A percentile compares a stretch with the other conserved stretches of the same genome.
Evolutionary conservation across 2,797 vertebrate species (phyloP).

Genomic region (Rachycentron canadum): DNA sequence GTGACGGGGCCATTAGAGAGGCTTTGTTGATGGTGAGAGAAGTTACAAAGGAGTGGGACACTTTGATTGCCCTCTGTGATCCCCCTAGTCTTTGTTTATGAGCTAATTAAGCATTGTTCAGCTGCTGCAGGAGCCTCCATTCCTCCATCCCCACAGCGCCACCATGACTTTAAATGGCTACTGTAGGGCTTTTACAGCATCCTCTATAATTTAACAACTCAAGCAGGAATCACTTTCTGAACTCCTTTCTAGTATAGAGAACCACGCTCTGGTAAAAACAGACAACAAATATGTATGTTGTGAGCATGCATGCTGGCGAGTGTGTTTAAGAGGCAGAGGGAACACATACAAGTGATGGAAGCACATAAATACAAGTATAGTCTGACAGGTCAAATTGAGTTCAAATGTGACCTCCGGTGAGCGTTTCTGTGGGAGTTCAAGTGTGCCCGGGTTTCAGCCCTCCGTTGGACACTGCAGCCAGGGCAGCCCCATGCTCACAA

Average conservation of each 20-base stretch:
- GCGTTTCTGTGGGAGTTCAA: constrained; percentile 77
- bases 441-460: constrained; percentile 74
- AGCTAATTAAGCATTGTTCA: constrained; percentile 87
- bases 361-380: constrained; percentile 26
- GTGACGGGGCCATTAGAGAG: constrained; percentile 77
- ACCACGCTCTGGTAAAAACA: constrained; percentile 25
- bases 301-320: background rate
- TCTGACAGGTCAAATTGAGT: constrained; percentile 71
- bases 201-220: constrained; percentile 6
- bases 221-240: constrained; percentile 15
- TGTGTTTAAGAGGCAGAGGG: background rate
- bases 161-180: constrained; percentile 72
- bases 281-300: background rate
- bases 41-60: constrained; percentile 75
- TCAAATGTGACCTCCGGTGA: constrained; percentile 62
- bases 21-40: constrained; percentile 80
- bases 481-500: constrained; percentile 68
- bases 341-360: constrained; percentile 34
- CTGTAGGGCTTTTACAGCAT: constrained; percentile 70
- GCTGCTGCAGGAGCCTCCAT: constrained; percentile 50
- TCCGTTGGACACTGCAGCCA: constrained; percentile 29
- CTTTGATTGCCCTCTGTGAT: constrained; percentile 83
- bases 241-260: constrained; percentile 35
- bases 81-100: constrained; percentile 85
- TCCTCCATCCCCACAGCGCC: constrained; percentile 54